Percentiles rank a stretch among this genome's conserved stretches.
These are phyloP conservation scores for Morinoia aosen DNA, from an alignment of 2,888 invertebrate genomes.

Conservation along the genomic window DNA sequence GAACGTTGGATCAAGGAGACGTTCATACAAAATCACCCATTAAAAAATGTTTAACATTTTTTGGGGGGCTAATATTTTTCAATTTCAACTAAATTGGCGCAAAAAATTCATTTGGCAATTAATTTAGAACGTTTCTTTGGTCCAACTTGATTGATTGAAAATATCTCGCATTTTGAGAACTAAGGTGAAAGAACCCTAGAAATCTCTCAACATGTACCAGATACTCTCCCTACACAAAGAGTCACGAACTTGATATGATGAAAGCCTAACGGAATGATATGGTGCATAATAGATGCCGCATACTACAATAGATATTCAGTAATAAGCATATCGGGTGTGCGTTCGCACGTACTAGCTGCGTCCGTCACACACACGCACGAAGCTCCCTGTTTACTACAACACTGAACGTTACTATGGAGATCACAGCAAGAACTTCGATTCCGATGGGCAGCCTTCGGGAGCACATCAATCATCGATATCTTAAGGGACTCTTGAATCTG, in stretches of 20 bases:
- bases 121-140: not conserved
- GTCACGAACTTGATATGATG: not conserved
- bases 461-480: not conserved
- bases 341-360: not conserved
- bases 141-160: not conserved
- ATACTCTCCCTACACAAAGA: not conserved
- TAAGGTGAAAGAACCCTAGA: not conserved
- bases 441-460: not conserved
- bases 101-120: too few species aligned
- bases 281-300: not conserved
- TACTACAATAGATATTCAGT: not conserved
- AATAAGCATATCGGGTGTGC: not conserved
- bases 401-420: conserved; percentile 8
- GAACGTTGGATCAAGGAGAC: too few species aligned
- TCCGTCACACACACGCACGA: not conserved
- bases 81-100: too few species aligned
- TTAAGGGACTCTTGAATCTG: not conserved
- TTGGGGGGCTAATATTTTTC: too few species aligned
- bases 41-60: too few species aligned
- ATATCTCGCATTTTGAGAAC: not conserved
- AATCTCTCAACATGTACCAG: not conserved
- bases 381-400: not conserved
- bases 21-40: not conserved
- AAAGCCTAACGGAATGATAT: not conserved
- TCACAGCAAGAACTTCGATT: not conserved